phyloP scores from a whole-genome alignment of 2,888 invertebrate genomes.

The Meloe dianella region DNA sequence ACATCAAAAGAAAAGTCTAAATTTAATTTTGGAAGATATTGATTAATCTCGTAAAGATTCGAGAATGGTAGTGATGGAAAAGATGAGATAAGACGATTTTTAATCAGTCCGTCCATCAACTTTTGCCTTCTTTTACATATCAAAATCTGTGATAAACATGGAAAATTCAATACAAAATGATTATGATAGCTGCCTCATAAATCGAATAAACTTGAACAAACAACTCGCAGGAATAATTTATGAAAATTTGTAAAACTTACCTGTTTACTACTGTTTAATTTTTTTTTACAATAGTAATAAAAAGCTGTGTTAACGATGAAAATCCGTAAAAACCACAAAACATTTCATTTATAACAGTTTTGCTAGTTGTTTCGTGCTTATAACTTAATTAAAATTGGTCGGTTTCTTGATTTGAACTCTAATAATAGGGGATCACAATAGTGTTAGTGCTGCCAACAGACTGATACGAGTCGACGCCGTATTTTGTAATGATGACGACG shows the following conservation, averaged over 20 bases:
- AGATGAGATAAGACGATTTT: not conserved
- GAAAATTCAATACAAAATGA: not conserved
- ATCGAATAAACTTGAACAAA: not conserved
- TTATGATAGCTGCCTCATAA: not conserved
- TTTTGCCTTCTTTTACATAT: not conserved
- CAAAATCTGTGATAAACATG: not conserved
- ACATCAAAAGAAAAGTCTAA: not conserved
- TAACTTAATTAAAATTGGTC: constrained; percentile 22
- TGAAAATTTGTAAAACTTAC: not conserved
- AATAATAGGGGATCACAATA: constrained; percentile 18
- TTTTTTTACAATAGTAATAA: not conserved
- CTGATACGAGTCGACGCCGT: constrained; percentile 33
- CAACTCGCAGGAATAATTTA: not conserved
- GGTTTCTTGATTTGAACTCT: constrained; percentile 11
- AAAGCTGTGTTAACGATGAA: not conserved
- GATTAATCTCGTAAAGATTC: constrained; percentile 4
- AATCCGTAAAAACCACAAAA: constrained; percentile 9
- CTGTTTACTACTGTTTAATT: not conserved
- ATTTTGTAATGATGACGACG: constrained; percentile 22
- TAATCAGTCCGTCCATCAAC: not conserved
- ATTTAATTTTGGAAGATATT: constrained; percentile 13
- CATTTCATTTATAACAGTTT: constrained; percentile 19
- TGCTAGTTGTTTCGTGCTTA: not conserved
- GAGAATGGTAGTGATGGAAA: not conserved
- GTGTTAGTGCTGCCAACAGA: constrained; percentile 30